Conservation (phyloP, 2,113 vertebrate genomes). For the Rhinoptilus africanus region DNA sequence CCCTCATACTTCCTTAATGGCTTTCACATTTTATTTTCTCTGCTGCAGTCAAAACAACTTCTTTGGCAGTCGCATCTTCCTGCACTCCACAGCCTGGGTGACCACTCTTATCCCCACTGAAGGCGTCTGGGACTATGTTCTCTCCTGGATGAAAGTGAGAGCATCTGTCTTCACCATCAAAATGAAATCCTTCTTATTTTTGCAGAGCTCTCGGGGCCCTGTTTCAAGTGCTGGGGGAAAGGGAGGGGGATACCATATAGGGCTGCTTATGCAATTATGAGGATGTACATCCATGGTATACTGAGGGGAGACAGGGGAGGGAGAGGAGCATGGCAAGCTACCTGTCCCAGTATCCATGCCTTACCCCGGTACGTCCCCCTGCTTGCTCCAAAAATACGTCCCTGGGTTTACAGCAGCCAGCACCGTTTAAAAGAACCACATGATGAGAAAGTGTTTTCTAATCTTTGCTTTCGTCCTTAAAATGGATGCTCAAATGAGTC, state of each 20-base stretch:
- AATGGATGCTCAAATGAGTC: not conserved
- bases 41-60: conserved; percentile 50
- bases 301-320: not conserved
- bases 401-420: not conserved
- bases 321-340: not conserved
- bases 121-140: not conserved
- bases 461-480: not conserved
- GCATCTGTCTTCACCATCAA: conserved; percentile 2
- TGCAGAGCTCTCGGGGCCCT: not conserved
- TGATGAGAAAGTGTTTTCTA: not conserved
- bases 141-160: not conserved
- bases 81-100: not conserved
- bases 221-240: not conserved
- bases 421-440: not conserved
- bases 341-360: not conserved
- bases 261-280: not conserved
- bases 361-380: not conserved
- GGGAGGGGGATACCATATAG: not conserved
- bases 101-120: not conserved
- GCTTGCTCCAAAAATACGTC: not conserved
- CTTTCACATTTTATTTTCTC: conserved; percentile 38
- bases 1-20: conserved; percentile 18
- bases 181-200: not conserved
- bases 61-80: not conserved
- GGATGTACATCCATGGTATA: rapidly evolving